Evolutionary conservation across 1,140 invertebrate genomes (phyloP).

Genomic region (Halotydeus destructor): DNA sequence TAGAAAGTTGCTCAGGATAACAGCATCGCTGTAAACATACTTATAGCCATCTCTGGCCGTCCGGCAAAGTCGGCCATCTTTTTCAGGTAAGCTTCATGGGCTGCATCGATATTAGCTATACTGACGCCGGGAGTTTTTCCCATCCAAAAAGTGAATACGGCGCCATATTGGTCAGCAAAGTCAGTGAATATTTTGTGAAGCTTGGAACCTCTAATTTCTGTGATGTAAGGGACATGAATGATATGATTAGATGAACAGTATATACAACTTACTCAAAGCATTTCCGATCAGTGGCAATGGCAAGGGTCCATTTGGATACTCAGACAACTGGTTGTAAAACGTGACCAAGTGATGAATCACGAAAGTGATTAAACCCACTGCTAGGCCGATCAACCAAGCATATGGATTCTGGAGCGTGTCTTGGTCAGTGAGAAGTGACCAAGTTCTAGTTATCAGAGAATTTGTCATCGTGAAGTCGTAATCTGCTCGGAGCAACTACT

Average conservation of each 20-base stretch:
- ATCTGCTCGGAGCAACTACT: no score
- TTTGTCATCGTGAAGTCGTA: no score
- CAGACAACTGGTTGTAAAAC: no score
- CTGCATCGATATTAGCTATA: not conserved
- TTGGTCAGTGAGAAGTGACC: no score
- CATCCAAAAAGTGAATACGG: conserved; percentile 2
- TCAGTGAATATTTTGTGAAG: not conserved
- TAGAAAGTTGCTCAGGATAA: not conserved
- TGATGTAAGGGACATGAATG: not conserved
- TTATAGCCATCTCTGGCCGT: no score
- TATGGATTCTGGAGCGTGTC: no score
- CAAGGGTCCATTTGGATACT: conserved; percentile 1
- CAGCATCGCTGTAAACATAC: not conserved
- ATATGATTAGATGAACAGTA: not conserved
- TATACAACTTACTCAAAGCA: conserved; percentile 1
- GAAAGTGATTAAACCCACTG: no score
- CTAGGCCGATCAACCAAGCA: no score
- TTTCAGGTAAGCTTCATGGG: not conserved
- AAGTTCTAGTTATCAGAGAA: no score
- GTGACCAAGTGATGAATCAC: no score
- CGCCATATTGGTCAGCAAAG: not conserved
- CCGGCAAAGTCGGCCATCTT: not conserved
- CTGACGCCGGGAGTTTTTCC: not conserved
- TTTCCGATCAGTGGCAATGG: conserved; percentile 2
- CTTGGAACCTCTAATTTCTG: not conserved